Evolutionary conservation across 2,888 invertebrate species (phyloP).

Genomic region (Mylabris sibirica): DNA sequence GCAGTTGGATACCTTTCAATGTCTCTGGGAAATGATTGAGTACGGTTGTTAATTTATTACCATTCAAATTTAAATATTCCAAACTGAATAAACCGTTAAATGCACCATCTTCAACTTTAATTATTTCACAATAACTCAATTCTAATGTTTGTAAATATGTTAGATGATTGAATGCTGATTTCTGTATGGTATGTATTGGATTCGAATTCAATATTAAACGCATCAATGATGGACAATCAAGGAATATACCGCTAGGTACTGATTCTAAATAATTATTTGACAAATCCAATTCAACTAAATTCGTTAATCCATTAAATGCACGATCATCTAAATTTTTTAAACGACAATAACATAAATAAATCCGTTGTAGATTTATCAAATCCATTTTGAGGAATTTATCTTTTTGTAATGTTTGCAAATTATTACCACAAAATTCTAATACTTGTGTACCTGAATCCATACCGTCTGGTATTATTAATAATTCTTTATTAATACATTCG

Average conservation of each 20-base stretch:
- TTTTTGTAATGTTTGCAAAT: conserved; percentile 77
- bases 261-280: conserved; percentile 80
- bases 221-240: conserved; percentile 82
- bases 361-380: conserved; percentile 85
- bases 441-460: conserved; percentile 88
- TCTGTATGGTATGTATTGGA: conserved; percentile 77
- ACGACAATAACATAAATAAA: conserved; percentile 81
- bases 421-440: conserved; percentile 84
- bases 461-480: conserved; percentile 79
- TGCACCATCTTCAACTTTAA: conserved; percentile 77
- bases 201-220: conserved; percentile 82
- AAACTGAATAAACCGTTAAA: conserved; percentile 82
- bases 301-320: conserved; percentile 84
- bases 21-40: conserved; percentile 76
- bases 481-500: conserved; percentile 81
- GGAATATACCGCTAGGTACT: conserved; percentile 81
- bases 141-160: conserved; percentile 81
- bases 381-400: conserved; percentile 82
- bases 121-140: conserved; percentile 81
- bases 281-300: conserved; percentile 87
- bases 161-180: conserved; percentile 77
- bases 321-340: conserved; percentile 79
- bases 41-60: conserved; percentile 79
- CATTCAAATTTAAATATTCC: conserved; percentile 85
- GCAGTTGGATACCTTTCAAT: conserved; percentile 80